Base-by-base conservation (phyloP, 2,797 vertebrate species). In the Betta splendens region DNA sequence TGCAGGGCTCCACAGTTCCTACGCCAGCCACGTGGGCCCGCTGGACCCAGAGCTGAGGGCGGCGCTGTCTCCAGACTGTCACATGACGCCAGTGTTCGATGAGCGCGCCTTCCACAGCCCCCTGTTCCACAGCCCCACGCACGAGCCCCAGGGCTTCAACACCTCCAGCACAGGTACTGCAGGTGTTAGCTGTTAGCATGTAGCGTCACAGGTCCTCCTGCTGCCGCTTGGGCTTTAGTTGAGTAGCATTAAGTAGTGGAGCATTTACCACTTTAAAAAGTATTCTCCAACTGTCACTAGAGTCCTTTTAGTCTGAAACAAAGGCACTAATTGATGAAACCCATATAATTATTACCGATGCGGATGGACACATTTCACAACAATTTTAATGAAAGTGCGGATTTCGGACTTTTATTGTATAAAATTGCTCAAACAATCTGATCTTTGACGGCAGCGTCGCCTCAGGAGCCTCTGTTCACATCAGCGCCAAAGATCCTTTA, bases 91-190 rank as follows among this genome's bases (percentile, higher is more conserved):
- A 0, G 94, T 98, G 53, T 99, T 97, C 0, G 96, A 98, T 42
- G 97, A 96, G 56, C 93, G 93, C 73, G 91, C 95, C 11, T 98
- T 96, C 83, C 96, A 97, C 85, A 97, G 96, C 75, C 97, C 96
- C 0, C 85, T 97, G 31, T 98, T 93, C 87, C 94, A 95, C 60
- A 98, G 95, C 69, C 95, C 96, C 8, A 92, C 89, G 39, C 94
- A 94, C 0, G 94, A 94, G 32, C 87, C 93, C 0, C 85, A 94
- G 54, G 92, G 85, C 31, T 91, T 95, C 68, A 97, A 94, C 79
- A 94, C 93, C 67, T 89, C 89, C 1, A 92, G 84, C 48, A 88
- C 93, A 86, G 94, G 94, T 96, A 89, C 56, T 42, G 55, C 50
- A 7, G 10, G 12, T 5, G 18, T 3, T 16, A 8, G 15, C 15